A percentile compares a stretch with the other conserved stretches of the same genome.
phyloP scores from a whole-genome alignment of 2,888 invertebrate species.

The Clanis bilineata region DNA sequence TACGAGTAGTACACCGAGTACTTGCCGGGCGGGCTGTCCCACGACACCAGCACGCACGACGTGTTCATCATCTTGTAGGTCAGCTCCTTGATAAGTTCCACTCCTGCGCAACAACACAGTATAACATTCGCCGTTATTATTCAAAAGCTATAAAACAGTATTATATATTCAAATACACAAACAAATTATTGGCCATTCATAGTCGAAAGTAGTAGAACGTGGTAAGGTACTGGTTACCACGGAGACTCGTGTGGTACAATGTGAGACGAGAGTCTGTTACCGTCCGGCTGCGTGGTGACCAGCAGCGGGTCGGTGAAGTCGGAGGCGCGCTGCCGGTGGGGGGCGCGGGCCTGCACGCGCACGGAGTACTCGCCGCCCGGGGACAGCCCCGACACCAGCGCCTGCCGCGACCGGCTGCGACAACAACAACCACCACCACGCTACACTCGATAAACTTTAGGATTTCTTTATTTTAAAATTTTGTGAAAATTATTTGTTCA shows the following conservation, averaged over 20 bases:
- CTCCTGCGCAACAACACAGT: constrained; percentile 34
- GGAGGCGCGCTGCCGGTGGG: constrained; percentile 66
- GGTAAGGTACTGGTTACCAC: no score
- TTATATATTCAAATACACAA: no score
- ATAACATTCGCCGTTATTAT: background rate
- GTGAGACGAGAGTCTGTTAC: constrained; percentile 55
- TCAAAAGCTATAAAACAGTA: no score
- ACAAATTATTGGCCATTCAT: no score
- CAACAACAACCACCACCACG: constrained; percentile 17
- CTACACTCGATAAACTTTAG: background rate
- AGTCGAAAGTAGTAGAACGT: no score
- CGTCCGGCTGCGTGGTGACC: constrained; percentile 85
- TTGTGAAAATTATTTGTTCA: no score
- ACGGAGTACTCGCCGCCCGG: constrained; percentile 87
- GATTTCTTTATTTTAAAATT: no score
- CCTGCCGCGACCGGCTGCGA: constrained; percentile 77
- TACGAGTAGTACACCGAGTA: constrained; percentile 78
- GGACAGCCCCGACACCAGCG: constrained; percentile 81
- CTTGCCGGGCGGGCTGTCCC: constrained; percentile 46
- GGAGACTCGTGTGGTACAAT: background rate
- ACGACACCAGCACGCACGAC: constrained; percentile 49
- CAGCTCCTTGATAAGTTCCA: constrained; percentile 49
- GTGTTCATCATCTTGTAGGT: constrained; percentile 51
- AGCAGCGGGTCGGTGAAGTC: constrained; percentile 82
- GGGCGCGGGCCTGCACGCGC: constrained; percentile 82